Evolutionary conservation across 1,140 invertebrate species (phyloP).

Genomic region (Pachypeltis micranthus): DNA sequence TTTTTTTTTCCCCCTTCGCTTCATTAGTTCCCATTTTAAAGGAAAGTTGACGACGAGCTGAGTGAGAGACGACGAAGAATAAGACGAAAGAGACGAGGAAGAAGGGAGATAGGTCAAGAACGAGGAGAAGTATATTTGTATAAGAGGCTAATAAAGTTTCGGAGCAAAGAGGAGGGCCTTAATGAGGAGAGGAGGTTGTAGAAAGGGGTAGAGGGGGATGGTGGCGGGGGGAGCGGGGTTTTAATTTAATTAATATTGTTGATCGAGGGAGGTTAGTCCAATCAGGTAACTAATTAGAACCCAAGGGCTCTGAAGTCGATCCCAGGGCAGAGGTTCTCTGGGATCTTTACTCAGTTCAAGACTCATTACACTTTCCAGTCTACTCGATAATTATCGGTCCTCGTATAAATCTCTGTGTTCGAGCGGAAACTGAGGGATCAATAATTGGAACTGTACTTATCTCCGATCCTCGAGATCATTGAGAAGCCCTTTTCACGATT

Average conservation of each 20-base stretch:
- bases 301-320: neutral
- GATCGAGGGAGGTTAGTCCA: conserved; percentile 1
- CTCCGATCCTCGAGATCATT: too few relatives aligned
- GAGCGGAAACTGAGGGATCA: too few relatives aligned
- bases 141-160: conserved; percentile 2
- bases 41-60: neutral
- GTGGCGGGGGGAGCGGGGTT: neutral
- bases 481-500: too few relatives aligned
- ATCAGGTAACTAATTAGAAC: conserved; percentile 6
- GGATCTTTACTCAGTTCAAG: neutral
- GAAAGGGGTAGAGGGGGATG: too few relatives aligned
- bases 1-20: conserved; percentile 1
- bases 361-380: conserved; percentile 1
- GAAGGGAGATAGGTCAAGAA: too few relatives aligned
- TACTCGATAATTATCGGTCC: neutral
- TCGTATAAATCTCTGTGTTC: too few relatives aligned
- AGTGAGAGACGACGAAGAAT: neutral
- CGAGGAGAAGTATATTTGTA: conserved; percentile 6
- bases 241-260: conserved; percentile 10
- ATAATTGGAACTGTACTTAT: too few relatives aligned
- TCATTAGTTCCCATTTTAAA: conserved; percentile 11
- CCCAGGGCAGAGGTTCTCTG: neutral
- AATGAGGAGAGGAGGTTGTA: neutral
- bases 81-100: neutral
- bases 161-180: conserved; percentile 7